Percentiles rank a stretch among this genome's conserved stretches.
Evolutionary conservation across 30 jellyfish, hydroid and myxozoan species (phyloP).

Genomic region (Clytia hemisphaerica): DNA sequence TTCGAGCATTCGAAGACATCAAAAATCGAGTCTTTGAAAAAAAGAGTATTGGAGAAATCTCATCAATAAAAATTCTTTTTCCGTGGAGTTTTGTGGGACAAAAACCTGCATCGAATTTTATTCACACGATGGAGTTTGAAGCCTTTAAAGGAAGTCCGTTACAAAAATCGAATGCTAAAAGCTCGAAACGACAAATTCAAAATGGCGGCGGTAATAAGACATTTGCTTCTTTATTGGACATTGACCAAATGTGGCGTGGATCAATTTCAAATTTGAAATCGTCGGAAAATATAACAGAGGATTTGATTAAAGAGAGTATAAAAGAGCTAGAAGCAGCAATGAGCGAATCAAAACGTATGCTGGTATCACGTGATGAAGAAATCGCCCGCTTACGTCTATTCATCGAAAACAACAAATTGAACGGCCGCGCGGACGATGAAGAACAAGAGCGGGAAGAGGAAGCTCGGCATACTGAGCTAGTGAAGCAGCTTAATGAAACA

Average conservation of each 20-base stretch:
- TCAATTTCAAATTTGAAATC: slow-evolving; percentile 70
- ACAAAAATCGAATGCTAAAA: slow-evolving; percentile 26
- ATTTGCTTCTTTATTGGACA: slow-evolving; percentile 13
- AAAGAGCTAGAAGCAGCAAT: slow-evolving; percentile 81
- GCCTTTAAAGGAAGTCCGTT: slow-evolving; percentile 26
- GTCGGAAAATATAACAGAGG: slow-evolving; percentile 82
- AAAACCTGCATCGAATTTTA: too few relatives aligned
- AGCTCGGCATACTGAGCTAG: slow-evolving; percentile 44
- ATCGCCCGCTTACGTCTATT: slow-evolving; percentile 44
- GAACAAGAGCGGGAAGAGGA: slow-evolving; percentile 11
- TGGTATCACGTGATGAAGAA: slow-evolving; percentile 67
- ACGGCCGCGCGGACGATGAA: slow-evolving; percentile 35
- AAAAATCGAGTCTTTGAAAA: too few relatives aligned
- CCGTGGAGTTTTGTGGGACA: too few relatives aligned
- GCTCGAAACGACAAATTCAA: slow-evolving; percentile 32
- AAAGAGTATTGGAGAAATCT: too few relatives aligned
- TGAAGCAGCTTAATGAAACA: slow-evolving; percentile 58
- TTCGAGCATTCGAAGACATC: too few relatives aligned
- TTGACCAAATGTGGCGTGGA: slow-evolving; percentile 71
- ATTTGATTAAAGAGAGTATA: slow-evolving; percentile 69
- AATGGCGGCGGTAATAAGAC: slow-evolving; percentile 18
- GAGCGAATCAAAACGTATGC: slow-evolving; percentile 62
- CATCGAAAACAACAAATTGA: slow-evolving; percentile 25
- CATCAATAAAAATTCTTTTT: too few relatives aligned
- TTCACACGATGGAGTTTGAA: too few relatives aligned